Percentiles rank a stretch among this genome's conserved stretches.
Conservation (phyloP, 2,797 vertebrate genomes). For the Phaenicophaeus curvirostris region DNA sequence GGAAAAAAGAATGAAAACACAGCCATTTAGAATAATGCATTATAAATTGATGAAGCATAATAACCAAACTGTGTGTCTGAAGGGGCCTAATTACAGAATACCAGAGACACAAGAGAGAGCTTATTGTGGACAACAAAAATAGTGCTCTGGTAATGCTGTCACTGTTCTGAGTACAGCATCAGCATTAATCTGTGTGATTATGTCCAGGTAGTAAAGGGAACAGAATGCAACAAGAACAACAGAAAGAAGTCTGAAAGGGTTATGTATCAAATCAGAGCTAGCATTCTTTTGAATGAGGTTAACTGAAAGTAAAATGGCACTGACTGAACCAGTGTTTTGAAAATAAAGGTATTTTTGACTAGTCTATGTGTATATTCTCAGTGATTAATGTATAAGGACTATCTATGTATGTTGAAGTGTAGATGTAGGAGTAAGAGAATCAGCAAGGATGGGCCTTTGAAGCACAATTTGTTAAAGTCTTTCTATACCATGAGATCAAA, state of each 20-base stretch:
- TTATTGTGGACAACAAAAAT: constrained; percentile 54
- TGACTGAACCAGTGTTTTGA: not conserved
- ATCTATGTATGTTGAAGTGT: not conserved
- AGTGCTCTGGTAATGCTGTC: constrained; percentile 34
- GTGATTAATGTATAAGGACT: not conserved
- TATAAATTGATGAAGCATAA: constrained; percentile 49
- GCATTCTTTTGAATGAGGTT: constrained; percentile 3
- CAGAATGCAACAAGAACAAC: not conserved
- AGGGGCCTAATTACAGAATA: constrained; percentile 55
- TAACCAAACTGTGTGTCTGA: constrained; percentile 47
- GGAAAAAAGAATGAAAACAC: not conserved
- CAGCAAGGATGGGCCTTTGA: not conserved
- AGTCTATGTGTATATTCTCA: not conserved
- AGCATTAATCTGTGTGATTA: constrained; percentile 14
- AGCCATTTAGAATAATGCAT: constrained; percentile 35
- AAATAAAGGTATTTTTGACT: not conserved
- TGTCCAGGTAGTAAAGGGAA: constrained; percentile 15
- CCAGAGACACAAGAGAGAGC: constrained; percentile 35
- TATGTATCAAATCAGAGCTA: not conserved
- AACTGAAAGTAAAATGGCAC: constrained; percentile 37
- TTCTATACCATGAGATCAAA: not conserved
- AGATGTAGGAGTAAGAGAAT: not conserved
- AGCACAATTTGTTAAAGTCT: not conserved
- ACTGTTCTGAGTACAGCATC: not conserved
- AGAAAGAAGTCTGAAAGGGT: not conserved